Evolutionary conservation across 2,797 vertebrate genomes (phyloP), one percentile per base, ranked within the genome.

Genomic region (Neoniphon sammara): DNA sequence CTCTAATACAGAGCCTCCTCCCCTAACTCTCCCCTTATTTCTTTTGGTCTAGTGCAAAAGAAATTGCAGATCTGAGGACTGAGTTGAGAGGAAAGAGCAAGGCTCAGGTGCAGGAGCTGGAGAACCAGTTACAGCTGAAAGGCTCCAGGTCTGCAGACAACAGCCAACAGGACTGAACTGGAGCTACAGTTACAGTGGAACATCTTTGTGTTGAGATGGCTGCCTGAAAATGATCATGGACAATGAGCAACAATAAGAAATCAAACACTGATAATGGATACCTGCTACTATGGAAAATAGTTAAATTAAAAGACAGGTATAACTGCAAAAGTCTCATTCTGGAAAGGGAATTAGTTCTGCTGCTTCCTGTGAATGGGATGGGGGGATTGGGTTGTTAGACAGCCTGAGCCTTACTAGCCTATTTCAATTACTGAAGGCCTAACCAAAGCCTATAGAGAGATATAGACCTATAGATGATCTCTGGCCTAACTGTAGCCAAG

Each of bases 31-130:
- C 7, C 20, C 9, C 18, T 66, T 52, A 1, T 75, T 14, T 58
- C 17, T 61, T 50, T 83, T 50, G 63, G n/a, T 91, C 49, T 67
- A 98, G 96, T 93, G 95, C 93, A 92, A 96, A 95, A 85, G 96
- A 97, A 86, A 81, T 96, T 84, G 93, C 94, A 83, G 95, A 95
- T 75, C 92, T 97, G 83, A 96, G 91, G 86, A 93, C 92, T 0
- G 94, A 95, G 82, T 91, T 95, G 66, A 93, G 95, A 50, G 91
- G 91, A 73, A 85, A 91, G 66, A 92, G 83, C 57, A 93, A 82
- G 60, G 64, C 82, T 2, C 88, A 93, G 25, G 52, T 59, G 20
- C 78, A 81, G 56, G 80, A 87, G 4, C 65, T 86, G 58, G 78
- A 85, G 63, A 77, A 59, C 66, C 67, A 53, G 63, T 87, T 82